Percentiles rank a stretch among this genome's conserved stretches.
Conservation (phyloP, 2,888 invertebrate genomes). For the Lepidocyrtinus sp. region DNA sequence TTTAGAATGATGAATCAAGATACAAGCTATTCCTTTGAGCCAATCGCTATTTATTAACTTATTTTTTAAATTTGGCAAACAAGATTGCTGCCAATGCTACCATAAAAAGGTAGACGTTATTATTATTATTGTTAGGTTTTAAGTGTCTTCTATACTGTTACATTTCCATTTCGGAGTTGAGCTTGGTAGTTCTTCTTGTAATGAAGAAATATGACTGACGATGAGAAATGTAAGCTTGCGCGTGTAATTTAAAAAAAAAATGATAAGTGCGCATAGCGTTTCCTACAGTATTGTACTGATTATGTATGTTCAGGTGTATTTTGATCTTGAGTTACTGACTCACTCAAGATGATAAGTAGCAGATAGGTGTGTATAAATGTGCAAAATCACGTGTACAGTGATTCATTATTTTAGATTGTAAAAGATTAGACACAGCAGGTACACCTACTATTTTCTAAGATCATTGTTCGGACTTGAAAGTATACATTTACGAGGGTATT, state of each 20-base stretch:
- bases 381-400: background rate
- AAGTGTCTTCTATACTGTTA: slow-evolving; percentile 5
- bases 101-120: slow-evolving; percentile 8
- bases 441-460: too few relatives aligned
- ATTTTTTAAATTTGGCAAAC: background rate
- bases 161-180: slow-evolving; percentile 9
- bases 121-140: background rate
- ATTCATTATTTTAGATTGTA: slow-evolving; percentile 9
- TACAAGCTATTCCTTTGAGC: background rate
- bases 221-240: too few relatives aligned
- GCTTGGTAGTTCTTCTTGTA: background rate
- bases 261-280: background rate
- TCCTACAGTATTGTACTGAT: background rate
- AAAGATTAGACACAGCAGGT: slow-evolving; percentile 14
- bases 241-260: background rate
- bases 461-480: too few relatives aligned
- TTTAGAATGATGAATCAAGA: background rate
- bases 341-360: slow-evolving; percentile 2
- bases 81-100: background rate
- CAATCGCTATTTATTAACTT: background rate
- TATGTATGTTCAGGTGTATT: slow-evolving; percentile 12
- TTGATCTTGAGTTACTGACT: background rate
- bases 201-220: background rate
- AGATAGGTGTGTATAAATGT: background rate
- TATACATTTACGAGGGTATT: too few relatives aligned